Base-by-base conservation (phyloP, 2,797 vertebrate genomes). In the Uromys caudimaculatus region DNA sequence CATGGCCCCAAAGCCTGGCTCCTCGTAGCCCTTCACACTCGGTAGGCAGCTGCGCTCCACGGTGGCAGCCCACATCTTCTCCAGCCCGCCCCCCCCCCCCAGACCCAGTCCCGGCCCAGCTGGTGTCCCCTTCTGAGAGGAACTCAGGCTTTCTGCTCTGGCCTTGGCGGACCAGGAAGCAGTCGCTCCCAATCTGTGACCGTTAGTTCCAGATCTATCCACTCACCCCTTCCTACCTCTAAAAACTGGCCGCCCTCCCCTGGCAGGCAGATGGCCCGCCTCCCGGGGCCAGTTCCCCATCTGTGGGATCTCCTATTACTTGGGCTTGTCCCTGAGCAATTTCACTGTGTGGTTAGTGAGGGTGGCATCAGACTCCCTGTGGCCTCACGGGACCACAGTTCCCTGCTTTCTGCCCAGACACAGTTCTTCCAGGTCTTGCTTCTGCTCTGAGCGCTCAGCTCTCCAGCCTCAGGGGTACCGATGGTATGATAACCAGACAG, bases 1-100 rank as follows among this genome's bases (percentile, higher is more conserved):
- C 96, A 97, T 1, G 44, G 78, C 97, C 88, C 95, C 96, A 95
- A 87, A 67, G 90, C 97, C 97, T 69, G 62, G 47, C 82, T 90
- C 0, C 16, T 76, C 64, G 24, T 6, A 79, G 90, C 56, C 96
- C 97, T 94, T 90, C 95, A 95, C 91, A 91, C 54, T 86, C 91
- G 0, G 5, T 84, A 81, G 91, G 83, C 58, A 12, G 92, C 94
- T n/a, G 6, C 44, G 64, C 86, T 94, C 38, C 1, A 71, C 47
- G 24, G 38, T 78, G 71, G 87, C 67, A 8, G 2, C 73, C 92
- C 32, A 41, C 2, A 12, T 81, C 91, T 27, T 69, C 58, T 41
- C 4, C 3, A 6, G 21, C 32, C 6, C n/a, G n/a, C 47, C 44
- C 3, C 29, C 2, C 60, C 13, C 35, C 44, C 21, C 81, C 83